Evolutionary conservation across 2,113 vertebrate species (phyloP), one percentile per base, ranked within the genome.

Genomic region (Cavia aperea): DNA sequence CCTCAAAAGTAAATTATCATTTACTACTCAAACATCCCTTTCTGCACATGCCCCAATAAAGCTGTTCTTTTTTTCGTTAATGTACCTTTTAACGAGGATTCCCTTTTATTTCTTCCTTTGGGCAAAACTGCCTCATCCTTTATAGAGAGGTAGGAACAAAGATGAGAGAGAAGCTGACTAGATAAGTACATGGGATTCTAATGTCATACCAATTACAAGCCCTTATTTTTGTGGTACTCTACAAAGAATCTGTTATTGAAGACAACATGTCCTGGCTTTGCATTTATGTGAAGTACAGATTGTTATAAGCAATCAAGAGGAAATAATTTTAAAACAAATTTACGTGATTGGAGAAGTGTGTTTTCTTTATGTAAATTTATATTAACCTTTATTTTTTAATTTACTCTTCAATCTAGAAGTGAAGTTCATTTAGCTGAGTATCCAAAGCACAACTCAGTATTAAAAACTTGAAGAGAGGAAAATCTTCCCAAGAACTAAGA

Each of bases 1-100:
- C 97, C 98, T 99, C 98, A 97, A 97, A 98, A 98, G 97, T 97
- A 98, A 98, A 98, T 98, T 98, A 98, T 97, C 96, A 97, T 98
- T 98, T 98, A 96, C 97, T 97, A 97, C 96, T 97, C 97, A 98
- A 98, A 98, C 94, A 97, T 96, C 78, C 86, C 87, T 97, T 97
- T 97, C 94, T 96, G 95, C 96, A 96, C 97, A 97, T 97, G 96
- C 96, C 96, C 94, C 97, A 97, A 66, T 97, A 98, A 98, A 97
- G 96, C 97, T 95, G 81, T 95, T 96, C 94, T 97, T 97, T 97
- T 96, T 95, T 93, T 91, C 68, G 51, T 96, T 98, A 97, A 98
- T 97, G 96, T 97, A 97, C 97, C 97, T 97, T 98, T 98, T 98
- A 98, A 98, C 26, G 43, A 98, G 97, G 94, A 97, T 97, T 97